Conservation (phyloP, 2,888 invertebrate species). For the Sinotaia quadrata region DNA sequence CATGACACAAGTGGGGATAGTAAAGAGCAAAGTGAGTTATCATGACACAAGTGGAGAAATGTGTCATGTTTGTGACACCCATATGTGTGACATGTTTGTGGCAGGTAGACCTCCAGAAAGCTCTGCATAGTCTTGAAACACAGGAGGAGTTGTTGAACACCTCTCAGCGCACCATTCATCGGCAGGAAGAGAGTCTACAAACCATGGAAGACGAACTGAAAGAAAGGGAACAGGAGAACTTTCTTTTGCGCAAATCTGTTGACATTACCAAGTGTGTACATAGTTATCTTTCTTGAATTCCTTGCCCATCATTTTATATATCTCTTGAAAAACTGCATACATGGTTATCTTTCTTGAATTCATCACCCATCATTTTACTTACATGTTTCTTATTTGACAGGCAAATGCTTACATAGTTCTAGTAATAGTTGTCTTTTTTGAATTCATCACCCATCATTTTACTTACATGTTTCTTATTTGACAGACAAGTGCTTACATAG, state of each 20-base stretch:
- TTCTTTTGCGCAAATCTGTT: conserved; percentile 43
- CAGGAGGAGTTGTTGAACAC: conserved; percentile 62
- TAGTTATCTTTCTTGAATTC: background rate
- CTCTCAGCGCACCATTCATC: conserved; percentile 58
- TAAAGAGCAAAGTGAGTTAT: too few species aligned
- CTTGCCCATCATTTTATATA: background rate
- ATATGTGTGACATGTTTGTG: too few species aligned
- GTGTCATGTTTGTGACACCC: too few species aligned
- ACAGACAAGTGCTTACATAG: too few species aligned
- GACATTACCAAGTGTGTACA: conserved; percentile 24
- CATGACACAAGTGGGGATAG: too few species aligned
- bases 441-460: too few species aligned
- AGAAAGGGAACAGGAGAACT: conserved; percentile 63
- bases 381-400: background rate
- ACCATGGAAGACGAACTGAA: conserved; percentile 61
- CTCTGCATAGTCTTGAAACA: conserved; percentile 59
- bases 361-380: background rate
- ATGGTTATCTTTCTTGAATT: background rate
- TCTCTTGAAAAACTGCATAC: background rate
- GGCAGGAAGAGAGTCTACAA: conserved; percentile 62
- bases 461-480: too few species aligned
- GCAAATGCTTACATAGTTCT: too few species aligned
- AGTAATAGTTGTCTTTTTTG: too few species aligned
- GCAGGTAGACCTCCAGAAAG: conserved; percentile 68
- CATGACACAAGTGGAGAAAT: too few species aligned